Conservation (phyloP, 2,113 vertebrate species). For the Tretioscincus oriximinensis region DNA sequence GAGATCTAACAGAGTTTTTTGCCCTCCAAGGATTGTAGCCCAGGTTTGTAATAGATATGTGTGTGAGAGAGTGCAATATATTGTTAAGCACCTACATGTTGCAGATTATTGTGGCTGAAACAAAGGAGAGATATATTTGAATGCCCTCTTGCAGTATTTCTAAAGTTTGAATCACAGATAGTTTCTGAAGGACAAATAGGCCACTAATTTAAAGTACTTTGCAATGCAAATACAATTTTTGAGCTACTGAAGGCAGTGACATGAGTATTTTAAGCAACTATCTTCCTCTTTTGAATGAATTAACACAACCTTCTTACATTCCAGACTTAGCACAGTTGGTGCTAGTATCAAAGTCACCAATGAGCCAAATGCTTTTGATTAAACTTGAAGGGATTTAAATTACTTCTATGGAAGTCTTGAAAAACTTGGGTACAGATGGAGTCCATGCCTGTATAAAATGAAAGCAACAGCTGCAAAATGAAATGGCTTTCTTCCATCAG, state of each 20-base stretch:
- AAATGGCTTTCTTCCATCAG: constrained; percentile 17
- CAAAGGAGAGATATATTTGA: rapidly evolving
- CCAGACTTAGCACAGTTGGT: background rate
- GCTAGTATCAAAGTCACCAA: background rate
- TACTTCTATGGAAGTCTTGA: constrained; percentile 5
- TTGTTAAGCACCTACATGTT: background rate
- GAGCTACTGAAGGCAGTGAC: rapidly evolving
- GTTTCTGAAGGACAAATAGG: background rate
- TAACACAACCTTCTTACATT: background rate
- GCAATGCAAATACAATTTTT: background rate
- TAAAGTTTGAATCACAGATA: background rate
- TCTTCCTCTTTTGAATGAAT: background rate
- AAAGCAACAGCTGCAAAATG: constrained; percentile 21
- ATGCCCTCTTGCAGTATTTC: background rate
- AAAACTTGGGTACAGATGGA: constrained; percentile 15
- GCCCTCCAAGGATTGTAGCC: background rate
- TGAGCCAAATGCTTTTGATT: constrained; percentile 10
- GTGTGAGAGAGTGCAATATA: background rate
- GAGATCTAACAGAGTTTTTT: background rate
- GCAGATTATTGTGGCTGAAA: background rate
- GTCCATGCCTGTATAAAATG: constrained; percentile 21
- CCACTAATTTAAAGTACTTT: background rate
- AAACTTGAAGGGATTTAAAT: constrained; percentile 3
- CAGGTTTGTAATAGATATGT: background rate
- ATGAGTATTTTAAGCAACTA: background rate